phyloP scores from a whole-genome alignment of 2,113 vertebrate species.

The Halichoeres trimaculatus region DNA sequence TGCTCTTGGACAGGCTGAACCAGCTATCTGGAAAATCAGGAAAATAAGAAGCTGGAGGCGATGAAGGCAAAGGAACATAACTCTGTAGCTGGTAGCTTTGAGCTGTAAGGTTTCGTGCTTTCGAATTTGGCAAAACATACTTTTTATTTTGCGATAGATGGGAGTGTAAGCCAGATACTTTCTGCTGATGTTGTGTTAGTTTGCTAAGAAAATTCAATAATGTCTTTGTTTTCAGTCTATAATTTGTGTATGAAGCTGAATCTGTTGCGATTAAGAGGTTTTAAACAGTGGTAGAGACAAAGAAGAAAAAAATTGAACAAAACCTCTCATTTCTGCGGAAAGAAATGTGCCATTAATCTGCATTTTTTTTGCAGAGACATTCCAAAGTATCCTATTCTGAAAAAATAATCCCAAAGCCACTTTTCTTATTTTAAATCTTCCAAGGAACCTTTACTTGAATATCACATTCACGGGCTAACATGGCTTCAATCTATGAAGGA shows the following conservation, averaged over 20 bases:
- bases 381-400: not conserved
- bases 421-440: not conserved
- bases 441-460: not conserved
- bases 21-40: constrained; percentile 64
- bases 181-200: not conserved
- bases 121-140: constrained; percentile 34
- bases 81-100: constrained; percentile 36
- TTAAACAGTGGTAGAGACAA: not conserved
- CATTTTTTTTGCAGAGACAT: not conserved
- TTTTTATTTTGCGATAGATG: not conserved
- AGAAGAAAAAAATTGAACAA: not conserved
- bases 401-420: too few species aligned
- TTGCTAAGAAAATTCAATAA: not conserved
- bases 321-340: not conserved
- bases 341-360: not conserved
- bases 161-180: not conserved
- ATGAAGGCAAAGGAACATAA: constrained; percentile 25
- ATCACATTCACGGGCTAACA: constrained; percentile 41
- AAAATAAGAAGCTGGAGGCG: constrained; percentile 53
- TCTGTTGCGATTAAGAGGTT: not conserved
- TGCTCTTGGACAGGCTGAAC: constrained; percentile 43
- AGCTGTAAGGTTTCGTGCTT: constrained; percentile 33
- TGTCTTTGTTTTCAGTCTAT: not conserved
- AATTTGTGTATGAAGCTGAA: not conserved
- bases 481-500: constrained; percentile 20